Evolutionary conservation across 2,113 vertebrate genomes (phyloP).

Genomic region (Sinocyclocheilus anophthalmus): DNA sequence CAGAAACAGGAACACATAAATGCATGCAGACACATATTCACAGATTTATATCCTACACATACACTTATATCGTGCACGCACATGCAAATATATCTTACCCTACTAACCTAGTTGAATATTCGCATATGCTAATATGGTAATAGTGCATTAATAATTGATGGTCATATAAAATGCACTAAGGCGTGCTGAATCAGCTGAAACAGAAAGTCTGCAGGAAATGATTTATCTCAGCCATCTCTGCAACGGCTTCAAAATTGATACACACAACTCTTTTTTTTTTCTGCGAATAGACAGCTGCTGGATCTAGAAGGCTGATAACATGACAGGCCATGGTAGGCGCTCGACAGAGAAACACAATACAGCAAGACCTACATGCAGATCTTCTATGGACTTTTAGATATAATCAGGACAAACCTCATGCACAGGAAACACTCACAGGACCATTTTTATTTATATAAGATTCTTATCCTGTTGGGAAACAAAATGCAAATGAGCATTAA

Average conservation of each 20-base stretch:
- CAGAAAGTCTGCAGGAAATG: slow-evolving; percentile 69
- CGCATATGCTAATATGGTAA: slow-evolving; percentile 68
- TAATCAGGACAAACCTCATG: not conserved
- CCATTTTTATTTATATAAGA: slow-evolving; percentile 4
- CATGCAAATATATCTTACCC: slow-evolving; percentile 19
- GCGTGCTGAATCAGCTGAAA: slow-evolving; percentile 73
- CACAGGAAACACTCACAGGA: slow-evolving; percentile 2
- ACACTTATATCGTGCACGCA: not conserved
- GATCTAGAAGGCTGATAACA: not conserved
- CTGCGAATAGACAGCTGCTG: not conserved
- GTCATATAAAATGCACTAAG: slow-evolving; percentile 67
- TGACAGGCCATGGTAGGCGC: not conserved
- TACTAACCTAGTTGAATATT: slow-evolving; percentile 52
- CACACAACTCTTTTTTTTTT: slow-evolving; percentile 63
- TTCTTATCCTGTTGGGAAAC: not conserved
- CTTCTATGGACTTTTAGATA: not conserved
- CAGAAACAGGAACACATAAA: not conserved
- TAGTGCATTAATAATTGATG: slow-evolving; percentile 78
- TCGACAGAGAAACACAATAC: not conserved
- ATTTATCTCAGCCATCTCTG: slow-evolving; percentile 73
- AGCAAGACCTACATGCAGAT: not conserved
- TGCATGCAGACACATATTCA: not conserved
- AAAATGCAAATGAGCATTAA: slow-evolving; percentile 5
- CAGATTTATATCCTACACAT: not conserved
- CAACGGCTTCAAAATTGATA: slow-evolving; percentile 72